phyloP scores from a whole-genome alignment of 1,140 invertebrate genomes.

The Drosophila orena region DNA sequence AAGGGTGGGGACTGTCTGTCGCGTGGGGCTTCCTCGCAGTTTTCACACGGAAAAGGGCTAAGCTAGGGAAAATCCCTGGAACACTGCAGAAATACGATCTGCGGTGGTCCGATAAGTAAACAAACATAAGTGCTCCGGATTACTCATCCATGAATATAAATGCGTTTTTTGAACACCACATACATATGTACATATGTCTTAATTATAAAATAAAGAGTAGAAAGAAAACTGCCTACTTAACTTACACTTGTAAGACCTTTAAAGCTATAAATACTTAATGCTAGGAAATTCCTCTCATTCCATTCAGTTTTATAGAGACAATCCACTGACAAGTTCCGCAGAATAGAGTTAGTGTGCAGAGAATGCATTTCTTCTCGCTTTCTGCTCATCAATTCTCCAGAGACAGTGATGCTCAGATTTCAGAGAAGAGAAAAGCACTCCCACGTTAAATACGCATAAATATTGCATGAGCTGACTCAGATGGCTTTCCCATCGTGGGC shows the following conservation, averaged over 20 bases:
- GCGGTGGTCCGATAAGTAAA: conserved; percentile 31
- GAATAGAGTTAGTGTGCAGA: conserved; percentile 5
- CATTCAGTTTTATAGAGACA: background rate
- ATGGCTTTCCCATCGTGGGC: conserved; percentile 50
- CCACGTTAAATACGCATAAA: conserved; percentile 41
- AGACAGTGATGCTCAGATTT: conserved; percentile 36
- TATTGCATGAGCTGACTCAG: conserved; percentile 67
- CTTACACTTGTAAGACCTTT: too few species aligned
- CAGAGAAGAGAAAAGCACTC: conserved; percentile 18
- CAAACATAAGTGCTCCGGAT: conserved; percentile 35
- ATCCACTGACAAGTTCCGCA: background rate
- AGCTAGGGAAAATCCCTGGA: background rate
- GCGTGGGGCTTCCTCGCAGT: conserved; percentile 56
- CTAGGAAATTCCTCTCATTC: background rate
- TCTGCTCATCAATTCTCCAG: conserved; percentile 22
- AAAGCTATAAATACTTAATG: background rate
- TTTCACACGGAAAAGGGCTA: conserved; percentile 49
- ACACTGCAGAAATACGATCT: conserved; percentile 45
- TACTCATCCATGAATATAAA: conserved; percentile 2
- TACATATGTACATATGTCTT: too few species aligned
- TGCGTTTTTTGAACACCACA: too few species aligned
- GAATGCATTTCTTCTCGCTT: conserved; percentile 2
- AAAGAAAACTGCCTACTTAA: too few species aligned
- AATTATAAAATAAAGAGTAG: too few species aligned
- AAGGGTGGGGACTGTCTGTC: conserved; percentile 33